A percentile compares a stretch with the other conserved stretches of the same genome.
Evolutionary conservation across 2,888 invertebrate genomes (phyloP).

Genomic region (Drosophila mercatorum): DNA sequence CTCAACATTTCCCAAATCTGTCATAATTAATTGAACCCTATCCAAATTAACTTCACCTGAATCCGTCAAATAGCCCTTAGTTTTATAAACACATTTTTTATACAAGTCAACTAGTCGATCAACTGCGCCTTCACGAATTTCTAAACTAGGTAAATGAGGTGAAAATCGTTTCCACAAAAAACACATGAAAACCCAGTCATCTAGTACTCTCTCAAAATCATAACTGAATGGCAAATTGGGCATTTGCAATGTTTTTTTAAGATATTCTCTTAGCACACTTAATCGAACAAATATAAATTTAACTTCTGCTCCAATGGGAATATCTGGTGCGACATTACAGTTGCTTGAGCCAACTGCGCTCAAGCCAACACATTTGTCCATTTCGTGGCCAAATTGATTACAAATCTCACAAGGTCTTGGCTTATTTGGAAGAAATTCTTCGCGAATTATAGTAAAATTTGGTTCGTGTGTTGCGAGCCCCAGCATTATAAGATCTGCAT

Average conservation of each 20-base stretch:
- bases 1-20: conserved; percentile 96
- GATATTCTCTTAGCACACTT: conserved; percentile 95
- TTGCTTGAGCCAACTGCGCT: conserved; percentile 86
- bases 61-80: conserved; percentile 97
- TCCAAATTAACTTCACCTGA: conserved; percentile 97
- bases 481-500: conserved; percentile 99
- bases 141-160: conserved; percentile 98
- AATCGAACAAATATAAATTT: conserved; percentile 97
- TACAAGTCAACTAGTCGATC: conserved; percentile 96
- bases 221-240: conserved; percentile 96
- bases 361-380: conserved; percentile 95
- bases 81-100: conserved; percentile 96
- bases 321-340: conserved; percentile 85
- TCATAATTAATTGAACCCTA: conserved; percentile 97
- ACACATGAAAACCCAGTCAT: conserved; percentile 99
- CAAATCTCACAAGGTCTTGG: conserved; percentile 98
- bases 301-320: conserved; percentile 89
- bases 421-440: conserved; percentile 99
- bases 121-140: conserved; percentile 98
- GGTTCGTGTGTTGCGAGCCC: conserved; percentile 99
- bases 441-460: conserved; percentile 98
- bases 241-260: conserved; percentile 95
- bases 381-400: conserved; percentile 94
- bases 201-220: conserved; percentile 97
- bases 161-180: conserved; percentile 99